Evolutionary conservation across 2,113 vertebrate genomes (phyloP), one percentile per base, ranked within the genome.

Genomic region (Serinus canaria): DNA sequence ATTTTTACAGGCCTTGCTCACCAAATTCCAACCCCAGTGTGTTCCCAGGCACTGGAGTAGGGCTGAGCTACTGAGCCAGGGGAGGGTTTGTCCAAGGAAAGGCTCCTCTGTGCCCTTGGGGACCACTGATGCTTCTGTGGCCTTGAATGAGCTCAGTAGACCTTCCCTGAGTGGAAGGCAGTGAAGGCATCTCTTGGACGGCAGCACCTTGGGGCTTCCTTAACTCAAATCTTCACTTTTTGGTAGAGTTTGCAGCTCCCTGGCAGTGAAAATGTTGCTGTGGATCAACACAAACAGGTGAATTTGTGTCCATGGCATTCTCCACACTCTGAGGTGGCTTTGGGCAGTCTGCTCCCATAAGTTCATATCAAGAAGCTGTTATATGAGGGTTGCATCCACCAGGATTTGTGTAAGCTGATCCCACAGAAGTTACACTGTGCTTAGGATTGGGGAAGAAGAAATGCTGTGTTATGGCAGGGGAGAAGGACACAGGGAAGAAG

Each of bases 1-100:
- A 91, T 94, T 94, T 86, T 76, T 62, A 69, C 59, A 91, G 55
- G 84, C 37, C 80, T 87, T 37, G 79, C 49, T 92, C 87, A 91
- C 83, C 88, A 75, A 30, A 35, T 74, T 66, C 35, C 10, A 52
- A 4, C 24, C 5, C 68, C 53, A 30, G 33, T 0, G 1, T 5
- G 6, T 9, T 94, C 55, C 78, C 44, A 17, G 52, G 55, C 67
- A 9, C 33, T 4, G 49, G 56, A 81, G 50, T 0, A 0, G 30
- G 79, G 53, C 53, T 46, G 68, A 68, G 59, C 49, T 37, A 63
- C 64, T 33, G 67, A 83, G 66, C 50, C 69, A 44, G 18, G 1
- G 18, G 21, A 44, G 55, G 46, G 4, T n/a, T 37, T 58, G 33
- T 52, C 50, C 11, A 1, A 33, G 50, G 50, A n/a, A 31, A 69